Percentiles rank a stretch among this genome's conserved stretches.
These are phyloP conservation scores for Loxodonta africana DNA, from an alignment of 2,113 vertebrate species.

Conservation along the genomic window DNA sequence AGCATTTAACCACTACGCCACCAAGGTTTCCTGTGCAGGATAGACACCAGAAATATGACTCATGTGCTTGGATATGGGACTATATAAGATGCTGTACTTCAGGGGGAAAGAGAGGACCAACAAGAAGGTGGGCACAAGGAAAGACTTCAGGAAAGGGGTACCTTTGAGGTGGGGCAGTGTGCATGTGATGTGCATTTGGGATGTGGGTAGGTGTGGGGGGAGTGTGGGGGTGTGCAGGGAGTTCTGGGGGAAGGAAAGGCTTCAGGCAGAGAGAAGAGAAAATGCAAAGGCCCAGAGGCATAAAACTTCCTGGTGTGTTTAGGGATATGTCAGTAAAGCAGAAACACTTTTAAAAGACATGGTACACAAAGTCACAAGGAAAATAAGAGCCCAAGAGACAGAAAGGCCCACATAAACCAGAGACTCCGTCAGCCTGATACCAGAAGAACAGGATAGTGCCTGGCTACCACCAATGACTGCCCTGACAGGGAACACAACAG, in stretches of 20 bases:
- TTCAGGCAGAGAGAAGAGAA: neutral
- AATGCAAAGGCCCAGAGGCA: neutral
- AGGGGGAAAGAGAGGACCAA: fast-evolving
- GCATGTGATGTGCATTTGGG: fast-evolving
- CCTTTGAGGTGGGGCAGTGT: neutral
- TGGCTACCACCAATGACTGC: no score
- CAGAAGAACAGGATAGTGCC: no score
- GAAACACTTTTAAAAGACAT: neutral
- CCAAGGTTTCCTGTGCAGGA: no score
- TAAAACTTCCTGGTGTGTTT: neutral
- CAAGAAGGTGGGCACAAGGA: neutral
- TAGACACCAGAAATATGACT: neutral
- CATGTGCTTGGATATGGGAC: neutral
- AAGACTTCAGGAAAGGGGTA: neutral
- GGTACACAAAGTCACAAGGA: no score
- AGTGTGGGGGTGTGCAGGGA: neutral
- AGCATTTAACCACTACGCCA: no score
- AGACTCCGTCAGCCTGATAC: no score
- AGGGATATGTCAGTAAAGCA: neutral
- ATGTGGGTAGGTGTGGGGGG: fast-evolving
- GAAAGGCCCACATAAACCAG: no score
- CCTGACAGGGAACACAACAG: no score
- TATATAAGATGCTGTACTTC: neutral
- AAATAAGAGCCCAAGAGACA: no score
- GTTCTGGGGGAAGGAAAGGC: neutral